Conservation (phyloP, 2,888 invertebrate genomes). For the Orchestes rusci region DNA sequence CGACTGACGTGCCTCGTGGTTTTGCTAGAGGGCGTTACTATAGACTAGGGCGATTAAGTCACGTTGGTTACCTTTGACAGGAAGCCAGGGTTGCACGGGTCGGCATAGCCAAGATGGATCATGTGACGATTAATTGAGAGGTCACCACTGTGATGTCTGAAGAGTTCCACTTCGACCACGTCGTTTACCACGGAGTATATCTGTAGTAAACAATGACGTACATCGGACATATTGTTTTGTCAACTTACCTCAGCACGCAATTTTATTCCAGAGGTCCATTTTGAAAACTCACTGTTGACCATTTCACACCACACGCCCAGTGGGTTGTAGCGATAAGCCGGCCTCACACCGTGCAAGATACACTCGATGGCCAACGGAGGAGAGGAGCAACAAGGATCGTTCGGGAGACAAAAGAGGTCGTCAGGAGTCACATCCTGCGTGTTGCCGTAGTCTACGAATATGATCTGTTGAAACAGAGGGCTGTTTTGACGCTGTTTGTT, state of each 20-base stretch:
- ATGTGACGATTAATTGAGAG: conserved; percentile 53
- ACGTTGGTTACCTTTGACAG: conserved; percentile 57
- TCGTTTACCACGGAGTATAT: conserved; percentile 75
- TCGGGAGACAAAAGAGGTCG: conserved; percentile 45
- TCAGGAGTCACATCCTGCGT: conserved; percentile 44
- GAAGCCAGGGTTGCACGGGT: conserved; percentile 65
- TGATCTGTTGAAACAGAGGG: too few relatives aligned
- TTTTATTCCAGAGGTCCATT: conserved; percentile 29
- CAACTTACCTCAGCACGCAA: conserved; percentile 46
- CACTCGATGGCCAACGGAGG: conserved; percentile 67
- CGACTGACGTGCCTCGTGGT: conserved; percentile 30
- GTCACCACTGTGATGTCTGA: conserved; percentile 28
- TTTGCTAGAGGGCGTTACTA: conserved; percentile 16
- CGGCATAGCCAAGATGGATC: conserved; percentile 56
- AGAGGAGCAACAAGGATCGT: conserved; percentile 30
- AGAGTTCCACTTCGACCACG: conserved; percentile 61
- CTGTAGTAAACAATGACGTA: conserved; percentile 26
- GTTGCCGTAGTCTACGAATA: conserved; percentile 76
- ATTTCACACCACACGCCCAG: conserved; percentile 56
- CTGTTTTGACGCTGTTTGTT: too few relatives aligned
- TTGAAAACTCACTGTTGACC: conserved; percentile 47
- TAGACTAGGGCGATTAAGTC: background rate
- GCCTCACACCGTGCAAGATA: conserved; percentile 60
- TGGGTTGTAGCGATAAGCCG: conserved; percentile 54
- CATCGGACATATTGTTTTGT: background rate